Conservation (phyloP, 1,140 invertebrate genomes). For the Euwallacea similis region DNA sequence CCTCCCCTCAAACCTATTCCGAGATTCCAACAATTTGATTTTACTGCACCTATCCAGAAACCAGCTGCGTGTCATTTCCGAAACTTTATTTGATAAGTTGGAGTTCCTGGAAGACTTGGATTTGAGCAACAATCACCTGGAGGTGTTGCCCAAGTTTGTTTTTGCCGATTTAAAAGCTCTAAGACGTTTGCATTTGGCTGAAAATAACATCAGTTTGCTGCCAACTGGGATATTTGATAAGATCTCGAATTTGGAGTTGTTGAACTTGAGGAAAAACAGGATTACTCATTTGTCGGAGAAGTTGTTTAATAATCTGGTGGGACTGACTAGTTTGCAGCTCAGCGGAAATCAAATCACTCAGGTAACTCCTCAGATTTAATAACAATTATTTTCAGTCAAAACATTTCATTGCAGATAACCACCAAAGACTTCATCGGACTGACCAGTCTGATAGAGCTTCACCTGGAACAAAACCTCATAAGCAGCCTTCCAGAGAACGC, state of each 20-base stretch:
- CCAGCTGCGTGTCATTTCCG: constrained; percentile 52
- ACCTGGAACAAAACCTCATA: constrained; percentile 51
- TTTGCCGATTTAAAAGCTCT: constrained; percentile 61
- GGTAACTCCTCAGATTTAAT: constrained; percentile 31
- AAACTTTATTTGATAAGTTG: constrained; percentile 52
- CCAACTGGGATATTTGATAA: constrained; percentile 54
- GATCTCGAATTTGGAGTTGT: constrained; percentile 55
- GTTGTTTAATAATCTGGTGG: constrained; percentile 54
- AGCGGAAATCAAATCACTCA: constrained; percentile 49
- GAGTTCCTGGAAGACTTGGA: constrained; percentile 57
- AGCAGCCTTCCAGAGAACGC: constrained; percentile 46
- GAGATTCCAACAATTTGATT: constrained; percentile 64
- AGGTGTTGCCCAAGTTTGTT: constrained; percentile 57
- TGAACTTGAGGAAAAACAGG: constrained; percentile 59
- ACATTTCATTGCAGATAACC: constrained; percentile 42
- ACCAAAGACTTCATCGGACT: constrained; percentile 45
- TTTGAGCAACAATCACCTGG: constrained; percentile 58
- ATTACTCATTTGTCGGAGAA: constrained; percentile 54
- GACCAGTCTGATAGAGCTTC: constrained; percentile 46
- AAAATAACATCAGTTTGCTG: constrained; percentile 57
- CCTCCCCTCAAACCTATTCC: constrained; percentile 65
- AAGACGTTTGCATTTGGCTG: constrained; percentile 62
- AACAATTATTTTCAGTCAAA: neutral
- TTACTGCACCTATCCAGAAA: constrained; percentile 70
- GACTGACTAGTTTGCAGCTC: constrained; percentile 56